These are phyloP conservation scores for Drosophila suboccidentalis DNA, from an alignment of 2,888 invertebrate genomes.

Conservation along the genomic window DNA sequence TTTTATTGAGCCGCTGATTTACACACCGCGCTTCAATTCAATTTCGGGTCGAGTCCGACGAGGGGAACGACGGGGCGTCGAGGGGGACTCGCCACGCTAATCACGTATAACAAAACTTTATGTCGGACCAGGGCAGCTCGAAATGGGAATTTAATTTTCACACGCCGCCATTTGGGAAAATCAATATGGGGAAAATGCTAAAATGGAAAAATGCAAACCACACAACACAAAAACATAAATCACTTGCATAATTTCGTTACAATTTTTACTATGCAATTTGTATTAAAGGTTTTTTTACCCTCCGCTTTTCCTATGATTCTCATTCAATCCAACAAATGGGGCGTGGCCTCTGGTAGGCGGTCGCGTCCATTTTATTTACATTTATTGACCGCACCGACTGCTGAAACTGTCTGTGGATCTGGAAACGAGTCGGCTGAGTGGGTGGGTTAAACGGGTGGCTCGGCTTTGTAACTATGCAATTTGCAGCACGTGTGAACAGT, in stretches of 20 bases:
- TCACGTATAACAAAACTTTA: conserved; percentile 59
- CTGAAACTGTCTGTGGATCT: conserved; percentile 28
- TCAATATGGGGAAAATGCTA: conserved; percentile 53
- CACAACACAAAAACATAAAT: conserved; percentile 62
- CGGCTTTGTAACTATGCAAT: conserved; percentile 56
- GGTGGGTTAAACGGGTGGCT: conserved; percentile 9
- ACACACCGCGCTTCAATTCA: conserved; percentile 77
- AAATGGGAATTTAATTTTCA: conserved; percentile 77
- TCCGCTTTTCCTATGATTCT: neutral
- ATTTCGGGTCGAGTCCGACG: conserved; percentile 45
- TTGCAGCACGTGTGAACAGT: conserved; percentile 72
- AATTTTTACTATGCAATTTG: conserved; percentile 54
- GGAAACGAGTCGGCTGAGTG: conserved; percentile 12
- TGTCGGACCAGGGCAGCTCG: conserved; percentile 41
- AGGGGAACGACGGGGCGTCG: neutral
- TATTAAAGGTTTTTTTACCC: conserved; percentile 33
- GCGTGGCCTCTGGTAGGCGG: conserved; percentile 45
- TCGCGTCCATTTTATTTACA: conserved; percentile 65
- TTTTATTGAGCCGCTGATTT: conserved; percentile 81
- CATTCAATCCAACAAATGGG: conserved; percentile 46
- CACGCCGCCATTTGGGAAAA: conserved; percentile 66
- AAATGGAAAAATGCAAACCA: conserved; percentile 12
- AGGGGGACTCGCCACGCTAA: conserved; percentile 22
- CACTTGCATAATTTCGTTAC: conserved; percentile 69
- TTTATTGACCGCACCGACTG: conserved; percentile 66